phyloP scores from a whole-genome alignment of 2,113 vertebrate genomes.

The Xenopus borealis region DNA sequence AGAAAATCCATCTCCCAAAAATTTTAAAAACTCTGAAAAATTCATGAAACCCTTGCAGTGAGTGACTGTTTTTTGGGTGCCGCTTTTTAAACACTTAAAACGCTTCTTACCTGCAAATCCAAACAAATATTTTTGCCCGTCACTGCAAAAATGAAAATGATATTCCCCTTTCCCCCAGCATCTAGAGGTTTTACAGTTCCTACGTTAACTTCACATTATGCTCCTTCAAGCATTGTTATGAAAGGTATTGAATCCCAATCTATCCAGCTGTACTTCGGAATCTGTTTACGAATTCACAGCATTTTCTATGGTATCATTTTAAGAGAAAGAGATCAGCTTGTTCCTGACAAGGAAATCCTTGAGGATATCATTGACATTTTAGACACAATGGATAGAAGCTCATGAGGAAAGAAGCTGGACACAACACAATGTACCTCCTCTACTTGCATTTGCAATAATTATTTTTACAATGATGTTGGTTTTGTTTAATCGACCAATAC shows the following conservation, averaged over 20 bases:
- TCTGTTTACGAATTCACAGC: background rate
- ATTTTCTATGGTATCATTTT: background rate
- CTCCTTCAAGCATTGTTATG: too few relatives aligned
- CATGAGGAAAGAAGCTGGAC: background rate
- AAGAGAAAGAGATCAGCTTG: background rate
- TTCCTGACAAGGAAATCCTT: background rate
- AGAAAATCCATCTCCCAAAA: too few relatives aligned
- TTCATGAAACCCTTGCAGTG: too few relatives aligned
- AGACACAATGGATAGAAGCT: background rate
- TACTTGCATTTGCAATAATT: background rate
- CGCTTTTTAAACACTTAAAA: too few relatives aligned
- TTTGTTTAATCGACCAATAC: constrained; percentile 2
- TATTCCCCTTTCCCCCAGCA: too few relatives aligned
- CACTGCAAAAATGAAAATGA: too few relatives aligned
- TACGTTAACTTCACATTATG: too few relatives aligned
- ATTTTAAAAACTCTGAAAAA: too few relatives aligned
- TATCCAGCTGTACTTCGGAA: background rate
- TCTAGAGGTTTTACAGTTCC: too few relatives aligned
- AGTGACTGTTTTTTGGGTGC: too few relatives aligned
- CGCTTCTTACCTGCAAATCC: too few relatives aligned
- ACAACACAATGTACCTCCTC: background rate
- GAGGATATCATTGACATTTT: background rate
- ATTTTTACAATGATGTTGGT: constrained; percentile 2
- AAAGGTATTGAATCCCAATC: background rate
- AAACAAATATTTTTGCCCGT: too few relatives aligned